Evolutionary conservation across 2,113 vertebrate species (phyloP).

Genomic region (Triplophysa tibetana): DNA sequence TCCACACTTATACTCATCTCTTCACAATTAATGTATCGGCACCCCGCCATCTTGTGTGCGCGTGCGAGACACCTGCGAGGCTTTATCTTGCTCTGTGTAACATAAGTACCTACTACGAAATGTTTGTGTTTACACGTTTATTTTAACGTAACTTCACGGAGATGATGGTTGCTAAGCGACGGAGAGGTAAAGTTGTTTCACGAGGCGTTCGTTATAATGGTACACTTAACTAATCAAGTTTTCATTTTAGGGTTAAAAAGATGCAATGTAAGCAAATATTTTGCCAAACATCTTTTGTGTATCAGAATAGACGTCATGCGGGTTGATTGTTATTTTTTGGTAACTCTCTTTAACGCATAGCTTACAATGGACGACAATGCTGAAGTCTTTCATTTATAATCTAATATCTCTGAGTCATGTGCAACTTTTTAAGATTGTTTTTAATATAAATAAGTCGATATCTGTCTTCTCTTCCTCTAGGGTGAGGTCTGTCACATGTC

Average conservation of each 20-base stretch:
- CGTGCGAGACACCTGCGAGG: not conserved
- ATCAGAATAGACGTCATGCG: not conserved
- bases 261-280: no score
- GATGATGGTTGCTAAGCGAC: conserved; percentile 50
- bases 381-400: not conserved
- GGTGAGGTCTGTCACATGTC: conserved; percentile 7
- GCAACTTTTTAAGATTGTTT: not conserved
- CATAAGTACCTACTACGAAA: not conserved
- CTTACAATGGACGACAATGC: not conserved
- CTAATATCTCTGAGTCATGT: not conserved
- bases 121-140: not conserved
- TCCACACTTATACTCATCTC: no score
- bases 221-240: no score
- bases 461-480: conserved; percentile 3
- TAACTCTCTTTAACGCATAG: not conserved
- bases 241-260: no score
- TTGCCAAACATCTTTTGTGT: no score
- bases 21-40: no score
- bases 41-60: no score
- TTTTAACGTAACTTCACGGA: conserved; percentile 29
- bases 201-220: conserved; percentile 22
- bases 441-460: not conserved
- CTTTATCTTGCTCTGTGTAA: not conserved
- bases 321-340: not conserved
- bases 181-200: conserved; percentile 36